A percentile compares a stretch with the other conserved stretches of the same genome.
These are phyloP conservation scores for Mizuhopecten yessoensis DNA, from an alignment of 1,140 invertebrate genomes.

Conservation along the genomic window DNA sequence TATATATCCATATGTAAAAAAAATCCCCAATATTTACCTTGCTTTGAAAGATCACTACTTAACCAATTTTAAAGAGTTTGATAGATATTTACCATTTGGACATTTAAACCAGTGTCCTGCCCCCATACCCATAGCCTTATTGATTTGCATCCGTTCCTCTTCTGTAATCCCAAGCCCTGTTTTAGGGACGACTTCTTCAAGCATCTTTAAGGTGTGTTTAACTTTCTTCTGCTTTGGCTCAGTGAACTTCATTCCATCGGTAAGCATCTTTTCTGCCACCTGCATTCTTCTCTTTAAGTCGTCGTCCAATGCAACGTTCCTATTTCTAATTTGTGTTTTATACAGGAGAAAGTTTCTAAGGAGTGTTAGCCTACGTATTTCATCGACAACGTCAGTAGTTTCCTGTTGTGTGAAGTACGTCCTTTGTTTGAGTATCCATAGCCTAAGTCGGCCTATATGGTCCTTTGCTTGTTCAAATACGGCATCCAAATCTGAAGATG, in stretches of 20 bases:
- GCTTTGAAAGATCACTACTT: too few relatives aligned
- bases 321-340: background rate
- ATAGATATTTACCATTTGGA: conserved; percentile 85
- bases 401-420: conserved; percentile 59
- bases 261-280: background rate
- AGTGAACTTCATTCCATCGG: conserved; percentile 43
- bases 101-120: conserved; percentile 90
- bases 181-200: conserved; percentile 65
- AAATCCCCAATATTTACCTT: too few relatives aligned
- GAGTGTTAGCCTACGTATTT: conserved; percentile 40
- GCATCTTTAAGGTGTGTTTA: conserved; percentile 56
- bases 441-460: background rate
- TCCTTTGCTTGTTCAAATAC: background rate
- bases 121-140: conserved; percentile 86
- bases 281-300: background rate
- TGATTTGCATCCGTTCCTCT: conserved; percentile 86
- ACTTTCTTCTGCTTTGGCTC: conserved; percentile 51
- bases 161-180: conserved; percentile 83
- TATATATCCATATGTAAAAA: too few relatives aligned
- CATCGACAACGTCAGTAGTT: conserved; percentile 50
- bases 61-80: too few relatives aligned
- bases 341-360: background rate
- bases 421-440: conserved; percentile 41
- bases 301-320: background rate
- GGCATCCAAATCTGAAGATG: background rate